Conservation (phyloP, 2,113 vertebrate species). For the Benitochromis conjunctus region DNA sequence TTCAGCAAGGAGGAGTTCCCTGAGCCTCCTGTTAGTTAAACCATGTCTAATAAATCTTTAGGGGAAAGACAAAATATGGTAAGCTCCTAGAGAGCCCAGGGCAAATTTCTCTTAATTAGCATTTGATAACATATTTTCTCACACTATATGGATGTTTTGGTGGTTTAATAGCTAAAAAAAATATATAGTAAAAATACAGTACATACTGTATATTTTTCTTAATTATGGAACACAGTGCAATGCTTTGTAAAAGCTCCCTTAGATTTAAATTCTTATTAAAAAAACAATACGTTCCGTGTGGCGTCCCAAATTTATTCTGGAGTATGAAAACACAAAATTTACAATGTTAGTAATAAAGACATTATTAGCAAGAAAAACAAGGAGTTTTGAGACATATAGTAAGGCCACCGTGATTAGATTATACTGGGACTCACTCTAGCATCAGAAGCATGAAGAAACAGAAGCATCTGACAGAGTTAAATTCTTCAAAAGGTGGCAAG, state of each 20-base stretch:
- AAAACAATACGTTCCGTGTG: neutral
- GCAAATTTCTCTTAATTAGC: slow-evolving; percentile 14
- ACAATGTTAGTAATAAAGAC: neutral
- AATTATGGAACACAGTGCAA: neutral
- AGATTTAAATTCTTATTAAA: neutral
- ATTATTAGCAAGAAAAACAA: neutral
- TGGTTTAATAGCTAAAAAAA: neutral
- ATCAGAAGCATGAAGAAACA: neutral
- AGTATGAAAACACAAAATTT: neutral
- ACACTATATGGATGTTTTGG: neutral
- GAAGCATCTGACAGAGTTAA: neutral
- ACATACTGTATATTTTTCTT: neutral
- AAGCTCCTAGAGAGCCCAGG: slow-evolving; percentile 16
- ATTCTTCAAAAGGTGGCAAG: neutral
- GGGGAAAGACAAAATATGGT: slow-evolving; percentile 36
- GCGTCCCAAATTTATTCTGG: fast-evolving
- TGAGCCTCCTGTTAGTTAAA: slow-evolving; percentile 66
- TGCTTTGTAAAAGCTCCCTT: neutral
- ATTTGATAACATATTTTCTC: neutral
- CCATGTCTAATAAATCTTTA: slow-evolving; percentile 63
- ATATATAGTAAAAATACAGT: neutral
- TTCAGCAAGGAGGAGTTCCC: slow-evolving; percentile 68
- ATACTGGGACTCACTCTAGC: neutral
- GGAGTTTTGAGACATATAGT: neutral
- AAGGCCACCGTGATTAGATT: neutral